Base-by-base conservation (phyloP, 1,140 invertebrate species). In the Venustaconcha ellipsiformis region DNA sequence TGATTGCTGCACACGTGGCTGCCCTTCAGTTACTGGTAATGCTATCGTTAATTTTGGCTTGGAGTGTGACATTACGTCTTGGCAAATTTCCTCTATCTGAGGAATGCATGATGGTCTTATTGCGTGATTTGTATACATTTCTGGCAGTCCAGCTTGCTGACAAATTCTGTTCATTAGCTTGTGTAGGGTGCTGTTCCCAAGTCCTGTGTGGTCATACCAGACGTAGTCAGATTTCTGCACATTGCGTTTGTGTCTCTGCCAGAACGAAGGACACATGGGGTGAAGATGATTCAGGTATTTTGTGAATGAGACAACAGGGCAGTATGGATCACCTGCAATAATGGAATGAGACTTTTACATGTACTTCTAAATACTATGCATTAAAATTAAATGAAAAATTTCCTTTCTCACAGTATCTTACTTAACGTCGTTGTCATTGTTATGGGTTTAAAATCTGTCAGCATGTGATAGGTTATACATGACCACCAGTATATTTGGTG, bases 221-320 rank as follows among this genome's bases (percentile, higher is more conserved):
- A 87, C 86, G 70, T 84, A 84, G 72, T 86, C 86, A 15, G 80
- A 65, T 12, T 80, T 78, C 0, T 80, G 79, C 56, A 87, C 83
- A 67, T 72, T 83, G 4, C 84, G 79, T 71, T 87, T 87, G 8
- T 84, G 86, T 63, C 86, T 71, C 78, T 87, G 86, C 86, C 86
- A 87, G 68, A 87, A 87, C 5, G 83, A 82, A 64, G 85, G 82
- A 0, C 81, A 86, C 86, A 87, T 87, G 30, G 84, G 86, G 70
- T 86, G 86, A 14, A 87, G 83, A 69, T 87, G 86, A 15, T 82
- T 82, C 1, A 85, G 60, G 64, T 87, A 87, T 70, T 83, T 81
- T 4, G 83, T 72, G 69, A 85, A 87, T 15, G 86, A 87, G 14
- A 78, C 67, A 18, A 87, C 80, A 1, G 86, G 86, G 67, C 86